Conservation (phyloP, 2,797 vertebrate genomes). For the Anableps anableps region DNA sequence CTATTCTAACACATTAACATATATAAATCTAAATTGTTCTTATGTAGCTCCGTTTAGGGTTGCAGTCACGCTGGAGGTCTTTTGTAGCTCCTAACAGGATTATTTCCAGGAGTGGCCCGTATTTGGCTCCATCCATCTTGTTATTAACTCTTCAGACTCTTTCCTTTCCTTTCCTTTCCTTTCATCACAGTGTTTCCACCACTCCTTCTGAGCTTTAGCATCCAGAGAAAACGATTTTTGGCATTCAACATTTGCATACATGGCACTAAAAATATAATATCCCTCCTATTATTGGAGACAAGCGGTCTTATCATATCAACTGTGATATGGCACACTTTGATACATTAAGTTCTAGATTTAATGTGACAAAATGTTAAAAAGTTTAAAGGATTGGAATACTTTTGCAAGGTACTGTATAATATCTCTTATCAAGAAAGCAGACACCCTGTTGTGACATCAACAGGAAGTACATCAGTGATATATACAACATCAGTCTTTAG, state of each 20-base stretch:
- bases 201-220: not conserved
- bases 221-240: not conserved
- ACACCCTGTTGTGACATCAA: not conserved
- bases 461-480: not conserved
- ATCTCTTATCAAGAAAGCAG: not conserved
- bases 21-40: not conserved
- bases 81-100: not conserved
- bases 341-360: not conserved
- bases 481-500: slow-evolving; percentile 5
- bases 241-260: not conserved
- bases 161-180: not conserved
- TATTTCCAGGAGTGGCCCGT: not conserved
- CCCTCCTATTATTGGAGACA: not conserved
- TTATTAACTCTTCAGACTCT: not conserved
- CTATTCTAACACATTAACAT: not conserved
- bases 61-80: not conserved
- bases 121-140: too few species aligned
- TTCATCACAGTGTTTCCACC: not conserved
- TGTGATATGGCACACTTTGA: not conserved
- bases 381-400: not conserved
- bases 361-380: not conserved
- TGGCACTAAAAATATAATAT: not conserved
- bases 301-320: not conserved
- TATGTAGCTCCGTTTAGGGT: not conserved
- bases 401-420: not conserved